phyloP scores from a whole-genome alignment of 2,113 vertebrate species.

The Syngnathoides biaculeatus region DNA sequence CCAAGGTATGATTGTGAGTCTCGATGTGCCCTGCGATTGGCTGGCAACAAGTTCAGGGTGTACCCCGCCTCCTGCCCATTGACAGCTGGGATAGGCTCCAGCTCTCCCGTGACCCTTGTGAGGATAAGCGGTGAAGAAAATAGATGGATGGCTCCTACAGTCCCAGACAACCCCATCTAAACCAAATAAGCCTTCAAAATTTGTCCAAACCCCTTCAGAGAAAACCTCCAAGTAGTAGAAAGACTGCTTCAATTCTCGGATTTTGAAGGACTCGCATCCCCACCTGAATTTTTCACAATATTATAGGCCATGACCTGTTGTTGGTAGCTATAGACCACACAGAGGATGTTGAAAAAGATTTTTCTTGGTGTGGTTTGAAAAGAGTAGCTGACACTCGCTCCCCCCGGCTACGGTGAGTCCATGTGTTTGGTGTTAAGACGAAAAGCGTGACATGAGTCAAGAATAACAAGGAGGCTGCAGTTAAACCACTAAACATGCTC shows the following conservation, averaged over 20 bases:
- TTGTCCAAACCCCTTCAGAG: background rate
- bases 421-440: conserved; percentile 55
- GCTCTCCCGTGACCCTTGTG: no score
- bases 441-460: conserved; percentile 39
- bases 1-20: no score
- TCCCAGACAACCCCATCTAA: background rate
- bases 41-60: no score
- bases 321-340: background rate
- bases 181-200: background rate
- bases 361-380: conserved; percentile 12
- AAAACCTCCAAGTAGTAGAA: background rate
- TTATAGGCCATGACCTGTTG: background rate
- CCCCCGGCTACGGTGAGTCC: conserved; percentile 15
- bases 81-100: no score
- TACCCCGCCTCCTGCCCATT: no score
- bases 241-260: background rate
- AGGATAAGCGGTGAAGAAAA: no score
- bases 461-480: conserved; percentile 21
- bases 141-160: background rate
- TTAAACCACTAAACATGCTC: conserved; percentile 20
- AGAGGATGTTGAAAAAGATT: conserved; percentile 9
- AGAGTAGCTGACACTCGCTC: conserved; percentile 25
- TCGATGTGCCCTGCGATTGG: no score
- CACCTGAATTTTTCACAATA: background rate
- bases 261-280: background rate